These are phyloP conservation scores for Equus quagga DNA, from an alignment of 2,113 vertebrate genomes.

Conservation along the genomic window DNA sequence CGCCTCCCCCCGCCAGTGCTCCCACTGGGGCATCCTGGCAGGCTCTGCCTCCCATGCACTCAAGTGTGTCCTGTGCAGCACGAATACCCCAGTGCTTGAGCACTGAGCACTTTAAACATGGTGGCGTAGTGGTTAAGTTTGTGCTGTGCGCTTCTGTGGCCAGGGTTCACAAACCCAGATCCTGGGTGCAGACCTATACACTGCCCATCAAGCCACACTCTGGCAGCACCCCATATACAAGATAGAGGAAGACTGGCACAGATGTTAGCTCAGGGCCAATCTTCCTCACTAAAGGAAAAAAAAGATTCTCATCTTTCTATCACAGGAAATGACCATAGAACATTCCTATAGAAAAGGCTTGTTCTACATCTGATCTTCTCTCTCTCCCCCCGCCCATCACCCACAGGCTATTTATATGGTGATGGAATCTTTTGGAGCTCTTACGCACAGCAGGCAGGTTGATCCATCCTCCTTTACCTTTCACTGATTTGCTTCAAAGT, in stretches of 20 bases:
- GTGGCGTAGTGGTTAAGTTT: too few relatives aligned
- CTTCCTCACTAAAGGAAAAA: too few relatives aligned
- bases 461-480: background rate
- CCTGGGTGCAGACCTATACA: too few relatives aligned
- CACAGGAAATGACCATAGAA: background rate
- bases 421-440: background rate
- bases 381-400: fast-evolving
- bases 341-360: background rate
- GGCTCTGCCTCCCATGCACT: fast-evolving
- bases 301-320: background rate
- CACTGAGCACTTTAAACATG: background rate
- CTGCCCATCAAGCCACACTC: too few relatives aligned
- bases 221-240: too few relatives aligned
- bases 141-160: too few relatives aligned
- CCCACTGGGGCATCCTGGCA: too few relatives aligned
- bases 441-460: fast-evolving
- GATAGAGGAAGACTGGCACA: too few relatives aligned
- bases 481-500: background rate
- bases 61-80: background rate
- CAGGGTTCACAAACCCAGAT: too few relatives aligned
- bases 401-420: background rate
- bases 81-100: fast-evolving
- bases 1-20: fast-evolving
- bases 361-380: background rate
- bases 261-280: too few relatives aligned